A percentile compares a stretch with the other conserved stretches of the same genome.
Evolutionary conservation across 2,888 invertebrate species (phyloP).

Genomic region (Drosophila anceps): DNA sequence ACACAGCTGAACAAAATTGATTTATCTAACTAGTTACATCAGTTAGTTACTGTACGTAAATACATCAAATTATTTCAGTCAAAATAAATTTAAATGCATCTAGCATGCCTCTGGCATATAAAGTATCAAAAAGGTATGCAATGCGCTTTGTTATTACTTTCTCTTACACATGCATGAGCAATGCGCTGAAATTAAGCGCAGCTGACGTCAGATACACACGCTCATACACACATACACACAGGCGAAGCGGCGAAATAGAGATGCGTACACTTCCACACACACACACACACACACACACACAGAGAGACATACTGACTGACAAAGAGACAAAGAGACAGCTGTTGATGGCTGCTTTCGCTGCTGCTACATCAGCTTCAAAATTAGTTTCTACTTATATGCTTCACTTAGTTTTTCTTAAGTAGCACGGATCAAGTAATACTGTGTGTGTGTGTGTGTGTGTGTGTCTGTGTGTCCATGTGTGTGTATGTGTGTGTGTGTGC

Average conservation of each 20-base stretch:
- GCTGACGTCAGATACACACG: constrained; percentile 37
- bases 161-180: constrained; percentile 63
- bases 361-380: constrained; percentile 79
- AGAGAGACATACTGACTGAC: constrained; percentile 20
- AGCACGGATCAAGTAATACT: constrained; percentile 72
- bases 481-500: constrained; percentile 26
- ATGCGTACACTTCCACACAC: constrained; percentile 22
- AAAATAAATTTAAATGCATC: not conserved
- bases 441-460: constrained; percentile 11
- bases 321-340: constrained; percentile 47
- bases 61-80: not conserved
- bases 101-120: too few species aligned
- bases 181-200: constrained; percentile 75
- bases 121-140: constrained; percentile 49
- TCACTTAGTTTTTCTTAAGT: constrained; percentile 80
- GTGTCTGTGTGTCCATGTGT: constrained; percentile 40
- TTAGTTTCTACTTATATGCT: constrained; percentile 81
- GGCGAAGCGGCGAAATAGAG: constrained; percentile 28
- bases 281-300: constrained; percentile 12
- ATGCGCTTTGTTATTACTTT: constrained; percentile 60
- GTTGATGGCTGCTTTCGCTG: constrained; percentile 51
- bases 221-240: too few species aligned
- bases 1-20: not conserved
- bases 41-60: not conserved
- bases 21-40: not conserved